Evolutionary conservation across 2,888 invertebrate species (phyloP), one percentile per base, ranked within the genome.

Genomic region (Acanthococcus lagerstroemiae): DNA sequence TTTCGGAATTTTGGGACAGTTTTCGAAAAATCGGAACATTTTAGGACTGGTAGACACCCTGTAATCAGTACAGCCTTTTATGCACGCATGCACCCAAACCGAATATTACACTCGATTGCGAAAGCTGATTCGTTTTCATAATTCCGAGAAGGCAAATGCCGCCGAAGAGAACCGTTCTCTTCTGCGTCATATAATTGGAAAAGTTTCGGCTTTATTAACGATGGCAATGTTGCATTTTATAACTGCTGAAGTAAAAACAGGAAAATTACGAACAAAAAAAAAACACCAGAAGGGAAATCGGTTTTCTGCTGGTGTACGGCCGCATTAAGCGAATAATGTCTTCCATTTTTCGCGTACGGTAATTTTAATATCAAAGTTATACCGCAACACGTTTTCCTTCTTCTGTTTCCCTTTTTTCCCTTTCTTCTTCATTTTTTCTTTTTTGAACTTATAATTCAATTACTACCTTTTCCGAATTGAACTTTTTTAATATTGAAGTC

Each of bases 271-370:
- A 26, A 17, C 4, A 57, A 19, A 57, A 46, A 46, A 46, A 45
- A 26, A 26, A 58, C 26, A 45, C 26, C 58, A 46, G 46, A 58
- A 46, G 58, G 44, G 44, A 58, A 58, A 45, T 58, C 58, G 58
- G 58, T 45, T 58, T 44, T 58, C 44, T 58, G 24, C 46, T 44
- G 58, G 26, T 58, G 58, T 58, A 58, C 58, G 46, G 58, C 44
- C 58, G 58, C 58, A 58, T 58, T 58, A 58, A 58, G 58, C 58
- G 58, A 58, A 58, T 58, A 58, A 58, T 58, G 58, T 58, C 58
- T 58, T 58, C 58, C 46, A 46, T 58, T 58, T 58, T 58, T 58
- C 46, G 44, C 58, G 46, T 46, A 46, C 58, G 26, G 58, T 58
- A 58, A 58, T 58, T 58, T 58, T 58, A 58, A 58, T 58, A 58